Percentiles rank a stretch among this genome's conserved stretches.
phyloP scores from a whole-genome alignment of 2,797 vertebrate species.

The Darevskia mixta region DNA sequence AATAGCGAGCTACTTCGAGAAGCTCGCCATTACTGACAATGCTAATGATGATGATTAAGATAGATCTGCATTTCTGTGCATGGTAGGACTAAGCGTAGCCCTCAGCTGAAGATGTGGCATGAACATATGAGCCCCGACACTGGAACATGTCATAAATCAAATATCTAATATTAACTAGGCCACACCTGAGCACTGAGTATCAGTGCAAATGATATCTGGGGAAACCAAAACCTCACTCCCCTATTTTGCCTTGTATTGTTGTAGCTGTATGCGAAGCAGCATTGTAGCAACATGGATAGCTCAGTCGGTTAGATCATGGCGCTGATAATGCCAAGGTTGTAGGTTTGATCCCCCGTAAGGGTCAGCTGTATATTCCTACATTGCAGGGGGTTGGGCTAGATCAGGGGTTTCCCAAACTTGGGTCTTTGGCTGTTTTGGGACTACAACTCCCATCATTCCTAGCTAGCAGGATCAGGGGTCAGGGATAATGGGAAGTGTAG shows the following conservation, averaged over 20 bases:
- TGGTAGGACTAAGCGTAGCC: neutral
- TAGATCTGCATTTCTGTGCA: neutral
- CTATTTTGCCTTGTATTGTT: neutral
- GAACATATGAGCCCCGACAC: neutral
- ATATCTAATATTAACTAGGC: neutral
- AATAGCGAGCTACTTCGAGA: neutral
- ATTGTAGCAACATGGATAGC: no score
- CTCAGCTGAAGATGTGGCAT: neutral
- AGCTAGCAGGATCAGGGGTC: no score
- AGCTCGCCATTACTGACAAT: neutral
- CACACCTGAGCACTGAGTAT: neutral
- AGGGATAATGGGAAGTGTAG: no score
- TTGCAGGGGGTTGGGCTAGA: no score
- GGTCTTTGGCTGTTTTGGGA: no score
- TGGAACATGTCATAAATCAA: neutral
- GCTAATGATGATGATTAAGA: neutral
- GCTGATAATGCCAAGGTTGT: no score
- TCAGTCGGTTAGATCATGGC: no score
- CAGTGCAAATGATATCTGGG: neutral
- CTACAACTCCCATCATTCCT: no score
- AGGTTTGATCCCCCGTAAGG: no score
- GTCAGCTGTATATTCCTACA: no score
- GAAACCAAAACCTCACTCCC: neutral
- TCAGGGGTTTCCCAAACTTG: no score
- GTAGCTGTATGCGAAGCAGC: neutral